Conservation (phyloP, 2,888 invertebrate species). For the Bugula neritina region DNA sequence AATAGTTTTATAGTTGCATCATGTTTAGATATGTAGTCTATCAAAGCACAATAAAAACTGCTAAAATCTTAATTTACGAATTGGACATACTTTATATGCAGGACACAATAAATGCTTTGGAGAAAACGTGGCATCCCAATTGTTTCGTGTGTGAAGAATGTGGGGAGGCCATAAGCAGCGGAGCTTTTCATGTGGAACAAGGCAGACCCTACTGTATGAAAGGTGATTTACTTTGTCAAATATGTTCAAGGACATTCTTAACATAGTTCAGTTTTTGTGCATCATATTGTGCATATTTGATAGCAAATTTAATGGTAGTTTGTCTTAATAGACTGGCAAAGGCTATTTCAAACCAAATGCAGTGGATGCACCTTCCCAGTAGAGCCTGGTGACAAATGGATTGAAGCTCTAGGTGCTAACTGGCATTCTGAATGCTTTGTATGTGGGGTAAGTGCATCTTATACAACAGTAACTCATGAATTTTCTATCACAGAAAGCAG, state of each 20-base stretch:
- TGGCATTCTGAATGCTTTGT: conserved; percentile 99
- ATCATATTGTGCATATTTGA: no score
- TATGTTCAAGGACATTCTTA: no score
- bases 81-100: no score
- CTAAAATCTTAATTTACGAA: no score
- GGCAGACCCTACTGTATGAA: conserved; percentile 91
- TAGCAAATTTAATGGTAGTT: no score
- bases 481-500: no score
- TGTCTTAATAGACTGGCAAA: conserved; percentile 82
- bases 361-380: conserved; percentile 97
- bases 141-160: conserved; percentile 95
- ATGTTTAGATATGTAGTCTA: no score
- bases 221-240: no score
- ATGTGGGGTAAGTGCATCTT: conserved; percentile 69
- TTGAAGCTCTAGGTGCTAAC: conserved; percentile 95
- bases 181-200: conserved; percentile 95
- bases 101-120: conserved; percentile 96
- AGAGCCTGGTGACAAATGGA: conserved; percentile 99
- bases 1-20: no score
- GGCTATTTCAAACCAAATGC: conserved; percentile 97
- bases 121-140: conserved; percentile 94
- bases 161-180: conserved; percentile 89
- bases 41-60: no score
- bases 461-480: neutral
- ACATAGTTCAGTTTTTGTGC: no score